phyloP scores from a whole-genome alignment of 2,797 vertebrate genomes.

The Parambassis ranga region DNA sequence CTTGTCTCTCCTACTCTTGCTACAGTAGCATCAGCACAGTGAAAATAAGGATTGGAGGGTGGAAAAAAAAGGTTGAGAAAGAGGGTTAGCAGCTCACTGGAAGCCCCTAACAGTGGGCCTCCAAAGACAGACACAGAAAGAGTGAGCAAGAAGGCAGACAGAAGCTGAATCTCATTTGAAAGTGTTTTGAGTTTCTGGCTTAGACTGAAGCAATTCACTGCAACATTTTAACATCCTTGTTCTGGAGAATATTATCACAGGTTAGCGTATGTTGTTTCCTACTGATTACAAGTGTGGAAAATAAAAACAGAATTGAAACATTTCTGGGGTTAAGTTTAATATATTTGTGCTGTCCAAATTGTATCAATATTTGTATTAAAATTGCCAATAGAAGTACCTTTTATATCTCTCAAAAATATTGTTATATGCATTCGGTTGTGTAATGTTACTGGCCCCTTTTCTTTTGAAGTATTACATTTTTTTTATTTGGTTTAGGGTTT shows the following conservation, averaged over 20 bases:
- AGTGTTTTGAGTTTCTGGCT: slow-evolving; percentile 37
- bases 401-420: too few relatives aligned
- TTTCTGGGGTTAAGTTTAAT: too few relatives aligned
- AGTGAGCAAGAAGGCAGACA: slow-evolving; percentile 49
- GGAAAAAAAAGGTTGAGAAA: slow-evolving; percentile 21
- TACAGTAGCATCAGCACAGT: slow-evolving; percentile 55
- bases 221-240: slow-evolving; percentile 8
- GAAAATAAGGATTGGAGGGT: slow-evolving; percentile 53
- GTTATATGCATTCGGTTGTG: too few relatives aligned
- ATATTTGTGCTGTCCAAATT: too few relatives aligned
- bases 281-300: too few relatives aligned
- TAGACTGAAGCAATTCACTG: slow-evolving; percentile 22
- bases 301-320: too few relatives aligned
- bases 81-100: slow-evolving; percentile 45
- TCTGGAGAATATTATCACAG: background rate
- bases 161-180: slow-evolving; percentile 53
- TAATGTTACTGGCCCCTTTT: too few relatives aligned
- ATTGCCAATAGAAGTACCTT: too few relatives aligned
- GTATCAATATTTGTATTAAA: too few relatives aligned
- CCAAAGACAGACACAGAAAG: slow-evolving; percentile 53
- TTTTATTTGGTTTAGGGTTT: too few relatives aligned
- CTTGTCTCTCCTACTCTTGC: slow-evolving; percentile 51
- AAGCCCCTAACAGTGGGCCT: slow-evolving; percentile 68
- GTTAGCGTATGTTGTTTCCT: background rate
- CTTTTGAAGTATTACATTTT: too few relatives aligned